A percentile compares a stretch with the other conserved stretches of the same genome.
These are phyloP conservation scores for Eustalomyia histrio DNA, from an alignment of 2,888 invertebrate genomes.

Conservation along the genomic window DNA sequence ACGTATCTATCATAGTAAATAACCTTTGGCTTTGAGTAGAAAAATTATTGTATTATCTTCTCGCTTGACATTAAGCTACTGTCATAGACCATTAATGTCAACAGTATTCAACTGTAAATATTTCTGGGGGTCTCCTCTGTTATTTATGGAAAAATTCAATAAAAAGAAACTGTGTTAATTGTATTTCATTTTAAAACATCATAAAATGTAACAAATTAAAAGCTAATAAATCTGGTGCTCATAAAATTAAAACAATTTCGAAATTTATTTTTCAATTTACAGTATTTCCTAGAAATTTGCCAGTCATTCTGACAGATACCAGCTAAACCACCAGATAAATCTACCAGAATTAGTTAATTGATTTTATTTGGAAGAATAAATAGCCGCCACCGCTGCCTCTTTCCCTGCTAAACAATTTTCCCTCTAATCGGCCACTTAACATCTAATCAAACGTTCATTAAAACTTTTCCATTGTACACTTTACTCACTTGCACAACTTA, in stretches of 20 bases:
- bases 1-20: not conserved
- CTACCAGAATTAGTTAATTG: not conserved
- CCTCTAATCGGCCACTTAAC: slow-evolving; percentile 36
- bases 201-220: not conserved
- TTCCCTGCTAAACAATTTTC: not conserved
- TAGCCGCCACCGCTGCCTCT: slow-evolving; percentile 21
- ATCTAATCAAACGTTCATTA: slow-evolving; percentile 51
- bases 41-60: not conserved
- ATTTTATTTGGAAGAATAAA: slow-evolving; percentile 1
- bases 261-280: not conserved
- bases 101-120: slow-evolving; percentile 16
- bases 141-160: not conserved
- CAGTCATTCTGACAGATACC: too few relatives aligned
- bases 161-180: not conserved
- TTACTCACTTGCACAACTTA: not conserved
- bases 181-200: not conserved
- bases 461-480: slow-evolving; percentile 19
- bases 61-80: slow-evolving; percentile 32
- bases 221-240: not conserved
- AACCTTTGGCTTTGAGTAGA: slow-evolving; percentile 28
- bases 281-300: not conserved
- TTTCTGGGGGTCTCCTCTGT: not conserved
- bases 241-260: not conserved
- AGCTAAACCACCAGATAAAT: too few relatives aligned
- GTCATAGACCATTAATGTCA: slow-evolving; percentile 41